phyloP scores from a whole-genome alignment of 2,113 vertebrate genomes.

The Terrapene triunguis region DNA sequence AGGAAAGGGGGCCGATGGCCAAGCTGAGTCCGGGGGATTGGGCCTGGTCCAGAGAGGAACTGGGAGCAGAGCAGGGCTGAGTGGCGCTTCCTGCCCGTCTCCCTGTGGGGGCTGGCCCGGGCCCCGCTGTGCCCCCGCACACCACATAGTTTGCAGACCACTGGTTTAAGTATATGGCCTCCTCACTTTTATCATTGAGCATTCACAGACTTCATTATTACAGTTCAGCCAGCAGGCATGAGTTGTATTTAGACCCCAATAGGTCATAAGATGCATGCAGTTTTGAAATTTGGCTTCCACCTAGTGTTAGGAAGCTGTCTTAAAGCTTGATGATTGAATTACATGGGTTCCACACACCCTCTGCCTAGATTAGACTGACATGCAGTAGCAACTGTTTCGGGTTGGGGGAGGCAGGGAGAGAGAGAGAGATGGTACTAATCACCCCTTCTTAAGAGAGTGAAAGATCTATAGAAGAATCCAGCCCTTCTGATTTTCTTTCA shows the following conservation, averaged over 20 bases:
- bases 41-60: too few relatives aligned
- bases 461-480: slow-evolving; percentile 25
- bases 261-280: slow-evolving; percentile 11
- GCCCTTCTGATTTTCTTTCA: slow-evolving; percentile 35
- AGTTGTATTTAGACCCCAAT: slow-evolving; percentile 64
- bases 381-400: slow-evolving; percentile 22
- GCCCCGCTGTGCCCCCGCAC: too few relatives aligned
- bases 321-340: slow-evolving; percentile 26
- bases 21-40: too few relatives aligned
- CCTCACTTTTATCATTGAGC: slow-evolving; percentile 58
- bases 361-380: slow-evolving; percentile 40
- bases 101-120: too few relatives aligned
- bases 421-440: not conserved
- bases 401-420: not conserved
- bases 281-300: slow-evolving; percentile 28
- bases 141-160: too few relatives aligned
- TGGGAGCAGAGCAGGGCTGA: too few relatives aligned
- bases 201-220: slow-evolving; percentile 64
- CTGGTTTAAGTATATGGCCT: slow-evolving; percentile 4
- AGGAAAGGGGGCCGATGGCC: too few relatives aligned
- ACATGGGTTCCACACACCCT: slow-evolving; percentile 35
- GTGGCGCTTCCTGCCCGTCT: too few relatives aligned
- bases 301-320: slow-evolving; percentile 36
- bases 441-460: not conserved
- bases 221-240: slow-evolving; percentile 66